Evolutionary conservation across 1,140 invertebrate species (phyloP), one percentile per base, ranked within the genome.

Genomic region (Drosophila rufa): DNA sequence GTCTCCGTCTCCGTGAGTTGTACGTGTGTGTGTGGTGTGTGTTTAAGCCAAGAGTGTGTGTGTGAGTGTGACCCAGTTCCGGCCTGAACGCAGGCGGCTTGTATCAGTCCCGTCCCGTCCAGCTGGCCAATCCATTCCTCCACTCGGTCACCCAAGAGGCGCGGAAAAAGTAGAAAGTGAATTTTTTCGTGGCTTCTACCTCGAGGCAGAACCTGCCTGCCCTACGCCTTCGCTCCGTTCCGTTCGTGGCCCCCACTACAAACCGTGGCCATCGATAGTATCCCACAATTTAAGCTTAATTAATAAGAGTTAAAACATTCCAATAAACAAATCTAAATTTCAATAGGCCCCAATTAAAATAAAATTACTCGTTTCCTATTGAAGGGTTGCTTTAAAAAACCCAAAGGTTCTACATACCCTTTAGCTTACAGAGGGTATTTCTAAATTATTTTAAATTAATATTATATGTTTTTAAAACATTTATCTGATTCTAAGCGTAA

Each of bases 91-190:
- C 80, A 79, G 64, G 79, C 83, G 48, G 70, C 14, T 53, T 45
- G 33, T 45, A 43, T 75, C 62, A 61, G 40, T 51, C 33, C 43
- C 45, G 22, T 42, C 19, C 30, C 17, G 45, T 19, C 48, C 40
- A 22, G 47, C 27, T 19, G 22, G 61, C 8, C 40, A 47, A 46
- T 42, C 62, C 66, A 50, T 19, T 57, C 33, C 12, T 25, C 40
- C 22, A 48, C 17, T 57, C 51, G 66, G 53, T 42, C 53, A 36
- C 27, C 42, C 77, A 61, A 69, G 51, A 70, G 51, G 51, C 66
- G 61, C 69, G 57, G 74, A 67, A 90, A 86, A 66, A 91, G 82
- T 90, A 90, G 85, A 90, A 90, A 90, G 85, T 90, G 85, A 70
- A 45, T 73, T 79, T 77, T 55, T 53, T 27, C 55, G 50, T 38